Evolutionary conservation across 2,888 invertebrate species (phyloP).

Genomic region (Leptinotarsa tumamoca): DNA sequence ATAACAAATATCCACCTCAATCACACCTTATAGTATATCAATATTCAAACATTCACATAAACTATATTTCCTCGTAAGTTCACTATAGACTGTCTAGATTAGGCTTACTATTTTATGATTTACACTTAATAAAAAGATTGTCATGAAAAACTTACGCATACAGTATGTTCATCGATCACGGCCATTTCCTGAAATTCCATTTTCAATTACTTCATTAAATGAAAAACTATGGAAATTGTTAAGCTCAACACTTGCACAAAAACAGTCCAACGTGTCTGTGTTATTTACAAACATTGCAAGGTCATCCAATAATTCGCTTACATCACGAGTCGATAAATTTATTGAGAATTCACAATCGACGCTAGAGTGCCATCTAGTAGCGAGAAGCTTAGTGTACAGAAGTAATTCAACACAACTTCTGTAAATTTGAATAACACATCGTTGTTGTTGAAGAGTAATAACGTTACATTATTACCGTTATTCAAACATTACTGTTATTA

Average conservation of each 20-base stretch:
- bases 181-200: conserved; percentile 75
- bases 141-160: conserved; percentile 69
- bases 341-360: background rate
- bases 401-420: background rate
- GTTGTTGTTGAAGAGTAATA: too few relatives aligned
- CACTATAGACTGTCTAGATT: too few relatives aligned
- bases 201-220: conserved; percentile 61
- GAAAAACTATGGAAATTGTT: conserved; percentile 43
- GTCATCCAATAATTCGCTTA: conserved; percentile 70
- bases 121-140: conserved; percentile 38
- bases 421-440: background rate
- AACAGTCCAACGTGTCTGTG: conserved; percentile 71
- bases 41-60: too few relatives aligned
- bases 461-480: too few relatives aligned
- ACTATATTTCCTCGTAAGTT: too few relatives aligned
- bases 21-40: background rate
- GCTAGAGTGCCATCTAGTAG: background rate
- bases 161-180: conserved; percentile 73
- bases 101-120: conserved; percentile 22
- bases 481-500: too few relatives aligned
- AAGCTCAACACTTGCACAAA: conserved; percentile 50
- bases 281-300: conserved; percentile 84
- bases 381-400: background rate
- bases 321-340: conserved; percentile 56
- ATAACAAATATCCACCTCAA: background rate